phyloP scores from a whole-genome alignment of 2,888 invertebrate species.

The Apodemia hepburni region DNA sequence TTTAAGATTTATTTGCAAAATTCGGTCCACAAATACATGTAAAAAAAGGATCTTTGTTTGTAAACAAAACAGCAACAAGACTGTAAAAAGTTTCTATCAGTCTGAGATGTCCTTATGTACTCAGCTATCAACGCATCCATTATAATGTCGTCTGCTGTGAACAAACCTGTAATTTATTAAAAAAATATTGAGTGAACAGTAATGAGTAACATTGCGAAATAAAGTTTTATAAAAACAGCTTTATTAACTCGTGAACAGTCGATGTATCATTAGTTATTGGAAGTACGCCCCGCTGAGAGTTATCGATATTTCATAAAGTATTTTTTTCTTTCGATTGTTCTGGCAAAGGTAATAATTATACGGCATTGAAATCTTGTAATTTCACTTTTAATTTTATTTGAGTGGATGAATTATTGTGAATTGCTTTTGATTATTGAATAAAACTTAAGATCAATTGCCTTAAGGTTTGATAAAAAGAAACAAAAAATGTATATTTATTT shows the following conservation, averaged over 20 bases:
- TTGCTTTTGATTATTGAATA: slow-evolving; percentile 9
- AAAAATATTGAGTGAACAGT: slow-evolving; percentile 14
- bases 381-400: slow-evolving; percentile 11
- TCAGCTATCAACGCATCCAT: slow-evolving; percentile 3
- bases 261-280: slow-evolving; percentile 32
- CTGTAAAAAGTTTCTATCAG: slow-evolving; percentile 4
- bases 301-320: slow-evolving; percentile 45
- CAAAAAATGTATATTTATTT: too few species aligned
- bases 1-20: not conserved
- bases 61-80: not conserved
- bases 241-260: slow-evolving; percentile 26
- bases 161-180: slow-evolving; percentile 7
- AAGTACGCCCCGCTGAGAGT: slow-evolving; percentile 43
- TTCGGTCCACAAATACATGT: not conserved
- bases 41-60: too few species aligned
- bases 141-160: slow-evolving; percentile 9
- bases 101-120: not conserved
- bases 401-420: not conserved
- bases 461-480: too few species aligned
- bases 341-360: slow-evolving; percentile 20
- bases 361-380: slow-evolving; percentile 11
- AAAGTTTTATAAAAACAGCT: slow-evolving; percentile 18
- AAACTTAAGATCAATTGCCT: not conserved
- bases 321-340: slow-evolving; percentile 23
- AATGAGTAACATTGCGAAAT: slow-evolving; percentile 11